Evolutionary conservation across 2,888 invertebrate species (phyloP).

Genomic region (Volucella inanis): DNA sequence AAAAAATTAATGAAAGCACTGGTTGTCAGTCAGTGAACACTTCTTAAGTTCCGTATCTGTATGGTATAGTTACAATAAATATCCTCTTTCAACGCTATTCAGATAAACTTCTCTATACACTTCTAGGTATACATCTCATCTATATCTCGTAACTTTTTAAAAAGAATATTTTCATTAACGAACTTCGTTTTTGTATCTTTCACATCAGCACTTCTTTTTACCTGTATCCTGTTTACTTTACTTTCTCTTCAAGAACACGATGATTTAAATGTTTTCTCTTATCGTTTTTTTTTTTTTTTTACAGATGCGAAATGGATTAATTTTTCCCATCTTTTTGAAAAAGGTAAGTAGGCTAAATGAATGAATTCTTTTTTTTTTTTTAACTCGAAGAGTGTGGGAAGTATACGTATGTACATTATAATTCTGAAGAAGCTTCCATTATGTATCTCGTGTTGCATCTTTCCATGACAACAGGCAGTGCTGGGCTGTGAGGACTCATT

Average conservation of each 20-base stretch:
- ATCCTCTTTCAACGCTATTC: too few species aligned
- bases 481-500: conserved; percentile 6
- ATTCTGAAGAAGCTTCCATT: background rate
- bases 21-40: too few species aligned
- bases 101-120: too few species aligned
- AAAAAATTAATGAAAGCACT: too few species aligned
- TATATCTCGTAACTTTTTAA: too few species aligned
- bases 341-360: conserved; percentile 42
- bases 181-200: conserved; percentile 34
- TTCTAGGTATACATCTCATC: too few species aligned
- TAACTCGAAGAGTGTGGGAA: background rate
- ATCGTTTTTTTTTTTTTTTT: conserved; percentile 37
- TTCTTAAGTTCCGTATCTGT: too few species aligned
- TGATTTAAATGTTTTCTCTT: conserved; percentile 23
- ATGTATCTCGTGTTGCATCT: conserved; percentile 4
- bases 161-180: too few species aligned
- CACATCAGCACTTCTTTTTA: background rate
- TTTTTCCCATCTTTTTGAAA: conserved; percentile 54
- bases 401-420: too few species aligned
- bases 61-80: too few species aligned
- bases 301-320: conserved; percentile 62
- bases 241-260: background rate
- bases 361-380: conserved; percentile 1
- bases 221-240: background rate
- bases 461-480: background rate